Evolutionary conservation across 2,113 vertebrate species (phyloP), one percentile per base, ranked within the genome.

Genomic region (Leuciscus idus): DNA sequence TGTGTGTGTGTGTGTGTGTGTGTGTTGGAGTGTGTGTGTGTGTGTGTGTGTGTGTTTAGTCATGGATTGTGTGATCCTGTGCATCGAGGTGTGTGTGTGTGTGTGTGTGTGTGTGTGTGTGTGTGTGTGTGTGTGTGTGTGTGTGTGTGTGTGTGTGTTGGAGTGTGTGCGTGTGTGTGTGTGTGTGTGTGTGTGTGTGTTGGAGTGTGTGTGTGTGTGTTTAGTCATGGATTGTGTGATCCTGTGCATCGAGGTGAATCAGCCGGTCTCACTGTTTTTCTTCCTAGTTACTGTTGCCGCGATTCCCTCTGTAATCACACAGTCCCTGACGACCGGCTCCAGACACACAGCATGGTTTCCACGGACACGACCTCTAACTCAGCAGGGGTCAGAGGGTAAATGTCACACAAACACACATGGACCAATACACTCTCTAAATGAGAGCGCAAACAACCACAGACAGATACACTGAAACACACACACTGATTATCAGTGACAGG

Each of bases 211-310:
- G 8, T 33, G 33, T 50, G 17, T 68, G 70, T 55, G 79, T 80
- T 17, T 62, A 28, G n/a, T 50, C 46, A 48, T 52, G 26, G 64
- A 62, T n/a, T 43, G 33, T 39, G 43, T 55, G 48, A 84, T 28
- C 26, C 33, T 21, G 36, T 72, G 57, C 78, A 46, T 82, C 9
- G 70, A 26, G 59, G 88, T 39, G 74, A 68, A 50, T 50, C 26
- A 30, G 75, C 75, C n/a, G n/a, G 30, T 66, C 17, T 83, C 28
- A 17, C 80, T 89, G 76, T 81, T 86, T 73, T 83, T 43, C 83
- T 55, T 87, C 93, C 81, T 92, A 79, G 95, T 91, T 91, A 95
- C 94, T 83, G 93, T 95, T 95, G 92, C 94, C 93, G 89, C 94
- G 93, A 93, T 89, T 86, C 48, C 50, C 70, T 6, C 85, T 66